phyloP scores from a whole-genome alignment of 1,140 invertebrate species.

The Magallana ariakensis region DNA sequence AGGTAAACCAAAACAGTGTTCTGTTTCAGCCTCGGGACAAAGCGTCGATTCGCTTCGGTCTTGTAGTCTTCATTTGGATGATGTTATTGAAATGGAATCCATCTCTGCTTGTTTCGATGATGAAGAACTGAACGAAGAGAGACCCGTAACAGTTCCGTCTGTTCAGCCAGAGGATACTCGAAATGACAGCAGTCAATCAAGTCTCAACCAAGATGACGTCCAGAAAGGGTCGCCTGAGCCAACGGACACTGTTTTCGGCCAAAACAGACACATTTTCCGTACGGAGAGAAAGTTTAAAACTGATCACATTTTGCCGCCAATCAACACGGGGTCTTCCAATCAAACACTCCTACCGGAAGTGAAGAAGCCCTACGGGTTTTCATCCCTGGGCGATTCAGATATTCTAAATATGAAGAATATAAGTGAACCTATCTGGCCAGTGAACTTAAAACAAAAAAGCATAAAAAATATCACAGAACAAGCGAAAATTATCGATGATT shows the following conservation, averaged over 20 bases:
- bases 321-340: neutral
- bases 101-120: neutral
- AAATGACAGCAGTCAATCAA: neutral
- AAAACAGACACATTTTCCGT: neutral
- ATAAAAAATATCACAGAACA: neutral
- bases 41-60: neutral
- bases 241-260: neutral
- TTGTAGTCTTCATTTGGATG: slow-evolving; percentile 10
- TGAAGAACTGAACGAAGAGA: neutral
- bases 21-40: neutral
- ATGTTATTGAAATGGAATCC: neutral
- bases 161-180: neutral
- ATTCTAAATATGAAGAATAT: slow-evolving; percentile 4
- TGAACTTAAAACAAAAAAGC: neutral
- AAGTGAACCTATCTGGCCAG: neutral
- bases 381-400: slow-evolving; percentile 15
- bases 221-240: neutral
- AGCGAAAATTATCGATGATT: slow-evolving; percentile 13
- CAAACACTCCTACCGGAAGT: neutral
- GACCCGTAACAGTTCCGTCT: neutral
- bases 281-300: neutral
- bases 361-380: neutral
- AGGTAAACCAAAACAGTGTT: neutral
- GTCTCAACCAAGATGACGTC: neutral
- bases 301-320: neutral